Evolutionary conservation across 2,113 vertebrate species (phyloP), one percentile per base, ranked within the genome.

Genomic region (Polypterus senegalus): DNA sequence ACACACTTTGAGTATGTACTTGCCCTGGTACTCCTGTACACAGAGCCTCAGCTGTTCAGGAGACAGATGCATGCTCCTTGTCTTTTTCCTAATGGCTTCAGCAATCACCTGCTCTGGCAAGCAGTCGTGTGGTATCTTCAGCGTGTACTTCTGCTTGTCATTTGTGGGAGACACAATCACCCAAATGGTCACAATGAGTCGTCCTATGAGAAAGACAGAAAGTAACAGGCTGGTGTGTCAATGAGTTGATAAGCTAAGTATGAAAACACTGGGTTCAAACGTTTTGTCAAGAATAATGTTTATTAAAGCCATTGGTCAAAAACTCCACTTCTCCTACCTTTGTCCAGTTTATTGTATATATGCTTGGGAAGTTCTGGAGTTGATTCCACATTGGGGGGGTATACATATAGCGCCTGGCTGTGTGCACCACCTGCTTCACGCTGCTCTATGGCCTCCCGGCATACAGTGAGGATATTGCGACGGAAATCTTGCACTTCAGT

Each of bases 101-200:
- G 87, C 86, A 0, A 88, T 87, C 67, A 88, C 73, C 71, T 86
- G 87, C 73, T 86, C 85, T 5, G 87, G 87, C 54, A 86, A 71
- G 43, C 75, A 81, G 65, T 87, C 82, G 0, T 88, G 86, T 2
- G 71, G 69, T 54, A 82, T 82, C 81, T 85, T 86, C 47, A 89
- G 76, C 0, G 86, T 89, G 74, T 89, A 88, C 59, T 89, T 88
- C 76, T 89, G 87, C 74, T 89, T 88, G 59, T 86, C 81, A 67
- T 88, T 87, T 1, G 83, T 86, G 0, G 87, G 86, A 54, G 85
- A 86, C 56, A 89, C 83, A 3, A 89, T 87, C 11, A 89, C 87
- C 87, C 86, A 88, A 66, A 89, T 87, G 5, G 84, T 85, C 11
- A 88, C 83, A 1, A 89, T 88, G 63, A 89, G 63, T 61, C 83